Conservation (phyloP, 2,797 vertebrate species). For the Alfaro cultratus region DNA sequence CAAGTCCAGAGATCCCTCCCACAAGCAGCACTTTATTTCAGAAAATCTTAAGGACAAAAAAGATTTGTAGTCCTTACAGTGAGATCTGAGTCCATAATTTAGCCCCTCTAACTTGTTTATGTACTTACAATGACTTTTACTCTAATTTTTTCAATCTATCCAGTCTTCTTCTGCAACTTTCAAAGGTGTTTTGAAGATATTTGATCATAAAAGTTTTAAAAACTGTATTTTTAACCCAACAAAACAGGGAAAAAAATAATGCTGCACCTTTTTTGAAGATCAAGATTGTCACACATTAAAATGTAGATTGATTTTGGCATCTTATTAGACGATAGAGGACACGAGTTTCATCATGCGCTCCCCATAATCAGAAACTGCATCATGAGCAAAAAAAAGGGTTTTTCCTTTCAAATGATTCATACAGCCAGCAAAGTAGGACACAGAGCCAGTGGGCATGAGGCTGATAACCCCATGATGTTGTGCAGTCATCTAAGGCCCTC, state of each 20-base stretch:
- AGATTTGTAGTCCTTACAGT: background rate
- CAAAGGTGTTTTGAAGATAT: background rate
- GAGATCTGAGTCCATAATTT: background rate
- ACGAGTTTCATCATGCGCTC: conserved; percentile 45
- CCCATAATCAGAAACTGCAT: conserved; percentile 24
- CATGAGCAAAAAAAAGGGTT: background rate
- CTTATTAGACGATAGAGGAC: conserved; percentile 33
- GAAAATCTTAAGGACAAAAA: background rate
- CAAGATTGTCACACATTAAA: background rate
- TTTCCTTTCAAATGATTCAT: conserved; percentile 15
- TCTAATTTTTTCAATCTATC: background rate
- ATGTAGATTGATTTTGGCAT: background rate
- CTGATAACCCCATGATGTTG: conserved; percentile 47
- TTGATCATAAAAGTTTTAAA: background rate
- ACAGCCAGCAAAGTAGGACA: conserved; percentile 48
- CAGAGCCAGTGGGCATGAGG: conserved; percentile 31
- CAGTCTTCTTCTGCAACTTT: background rate
- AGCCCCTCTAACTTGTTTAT: background rate
- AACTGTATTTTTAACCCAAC: background rate
- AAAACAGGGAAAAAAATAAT: background rate
- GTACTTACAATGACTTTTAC: background rate
- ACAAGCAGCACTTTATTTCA: background rate
- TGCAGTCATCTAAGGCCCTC: conserved; percentile 7
- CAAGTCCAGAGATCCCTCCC: background rate
- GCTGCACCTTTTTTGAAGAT: background rate